Evolutionary conservation across 2,113 vertebrate species (phyloP), one percentile per base, ranked within the genome.

Genomic region (Coptodon rendalli): DNA sequence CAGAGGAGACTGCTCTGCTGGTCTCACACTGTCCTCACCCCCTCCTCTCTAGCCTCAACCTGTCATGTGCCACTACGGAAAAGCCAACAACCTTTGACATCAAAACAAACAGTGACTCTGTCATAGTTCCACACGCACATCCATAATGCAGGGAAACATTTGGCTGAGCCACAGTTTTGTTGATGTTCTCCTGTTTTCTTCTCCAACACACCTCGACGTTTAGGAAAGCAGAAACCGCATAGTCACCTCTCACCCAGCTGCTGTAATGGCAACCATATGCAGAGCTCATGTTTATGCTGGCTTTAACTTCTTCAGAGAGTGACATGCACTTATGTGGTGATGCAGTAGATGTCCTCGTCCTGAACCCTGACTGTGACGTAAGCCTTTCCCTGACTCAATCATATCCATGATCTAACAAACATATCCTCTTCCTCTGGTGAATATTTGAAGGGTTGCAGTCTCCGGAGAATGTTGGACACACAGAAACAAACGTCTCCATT

Each of bases 341-440:
- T 81, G 50, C 78, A 63, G 73, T 27, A 38, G 52, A 27, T 68
- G 87, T 56, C 85, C 88, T 83, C 19, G 40, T n/a, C 56, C 6
- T 90, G 83, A 92, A 93, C 91, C 84, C 76, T 4, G 40, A 27
- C 80, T 56, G 38, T 91, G 82, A 93, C 59, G 68, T 76, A n/a
- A 84, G 31, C 19, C 34, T 57, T 10, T 53, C 31, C 80, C 34
- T 84, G 83, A 87, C 81, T 81, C 34, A 85, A 82, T 82, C 57
- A 19, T 45, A 78, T 54, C 22, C 53, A 80, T n/a, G 17, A 81
- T 83, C 84, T 82, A 87, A 89, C 86, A 89, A 81, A 87, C 79
- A 36, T 81, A 80, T 87, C 29, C 22, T 45, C 84, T 85, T 83
- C 36, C 48, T 16, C 24, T 45, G 61, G 19, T 88, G 81, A 83